These are phyloP conservation scores for Brachionus calyciflorus DNA, from an alignment of 1,140 invertebrate species.

Conservation along the genomic window DNA sequence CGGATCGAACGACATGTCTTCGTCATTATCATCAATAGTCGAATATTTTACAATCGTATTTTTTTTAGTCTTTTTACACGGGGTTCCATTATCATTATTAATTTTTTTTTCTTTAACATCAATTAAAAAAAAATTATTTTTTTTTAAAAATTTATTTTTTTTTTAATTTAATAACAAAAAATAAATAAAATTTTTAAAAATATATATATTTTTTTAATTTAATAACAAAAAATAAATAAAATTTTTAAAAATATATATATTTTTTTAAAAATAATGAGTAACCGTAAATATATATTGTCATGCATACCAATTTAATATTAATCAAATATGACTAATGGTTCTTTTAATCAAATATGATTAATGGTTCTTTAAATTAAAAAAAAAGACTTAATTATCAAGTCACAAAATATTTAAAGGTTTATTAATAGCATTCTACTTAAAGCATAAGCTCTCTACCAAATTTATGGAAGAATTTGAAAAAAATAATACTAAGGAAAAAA, in stretches of 20 bases:
- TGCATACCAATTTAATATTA: too few species aligned
- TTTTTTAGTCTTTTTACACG: neutral
- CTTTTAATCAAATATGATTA: neutral
- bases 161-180: neutral
- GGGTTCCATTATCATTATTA: neutral
- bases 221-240: neutral
- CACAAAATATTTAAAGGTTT: too few species aligned
- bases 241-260: neutral
- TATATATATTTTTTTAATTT: neutral
- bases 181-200: neutral
- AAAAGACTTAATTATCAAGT: neutral
- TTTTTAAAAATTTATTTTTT: neutral
- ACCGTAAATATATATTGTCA: too few species aligned
- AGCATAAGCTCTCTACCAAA: too few species aligned
- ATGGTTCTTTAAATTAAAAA: neutral
- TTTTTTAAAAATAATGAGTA: neutral
- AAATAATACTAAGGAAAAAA: neutral
- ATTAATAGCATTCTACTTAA: too few species aligned
- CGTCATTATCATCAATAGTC: neutral
- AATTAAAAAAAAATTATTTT: neutral
- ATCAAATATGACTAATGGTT: neutral
- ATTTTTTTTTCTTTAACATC: neutral
- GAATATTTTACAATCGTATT: conserved; percentile 17
- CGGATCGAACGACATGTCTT: neutral
- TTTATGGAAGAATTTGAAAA: too few species aligned